phyloP scores from a whole-genome alignment of 1,140 invertebrate genomes.

The Anastatus disparis region DNA sequence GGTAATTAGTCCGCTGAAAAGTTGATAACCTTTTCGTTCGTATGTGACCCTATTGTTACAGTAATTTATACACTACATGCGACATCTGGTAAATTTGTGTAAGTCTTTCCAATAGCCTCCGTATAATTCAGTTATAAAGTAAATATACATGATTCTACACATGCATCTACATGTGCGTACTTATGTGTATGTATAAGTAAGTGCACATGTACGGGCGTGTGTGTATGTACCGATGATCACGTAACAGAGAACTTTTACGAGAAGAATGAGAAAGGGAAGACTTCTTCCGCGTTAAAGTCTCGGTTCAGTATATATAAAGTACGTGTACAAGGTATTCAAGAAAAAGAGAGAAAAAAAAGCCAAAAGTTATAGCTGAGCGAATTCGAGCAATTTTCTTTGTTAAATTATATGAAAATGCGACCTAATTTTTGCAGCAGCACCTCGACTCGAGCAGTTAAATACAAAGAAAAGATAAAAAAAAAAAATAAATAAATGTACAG shows the following conservation, averaged over 20 bases:
- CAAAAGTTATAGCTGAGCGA: not conserved
- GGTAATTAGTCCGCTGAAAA: conserved; percentile 17
- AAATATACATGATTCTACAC: not conserved
- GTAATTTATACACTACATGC: not conserved
- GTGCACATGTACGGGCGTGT: not conserved
- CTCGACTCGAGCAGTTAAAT: not conserved
- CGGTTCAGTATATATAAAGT: no score
- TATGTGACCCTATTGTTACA: not conserved
- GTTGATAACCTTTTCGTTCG: conserved; percentile 28
- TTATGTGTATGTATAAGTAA: no score
- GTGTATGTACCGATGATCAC: conserved; percentile 4
- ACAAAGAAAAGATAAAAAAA: no score
- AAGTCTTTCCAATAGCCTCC: not conserved
- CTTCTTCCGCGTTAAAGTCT: not conserved
- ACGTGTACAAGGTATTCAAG: no score
- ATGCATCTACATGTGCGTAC: not conserved
- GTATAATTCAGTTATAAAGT: not conserved
- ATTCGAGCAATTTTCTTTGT: not conserved
- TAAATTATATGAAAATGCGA: not conserved
- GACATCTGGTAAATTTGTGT: conserved; percentile 20
- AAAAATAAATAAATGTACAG: not conserved
- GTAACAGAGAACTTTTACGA: conserved; percentile 14
- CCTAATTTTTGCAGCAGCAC: not conserved
- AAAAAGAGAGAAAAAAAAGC: not conserved
- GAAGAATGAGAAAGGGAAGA: conserved; percentile 20